Base-by-base conservation (phyloP, 1,140 invertebrate genomes). In the Tribolium madens region DNA sequence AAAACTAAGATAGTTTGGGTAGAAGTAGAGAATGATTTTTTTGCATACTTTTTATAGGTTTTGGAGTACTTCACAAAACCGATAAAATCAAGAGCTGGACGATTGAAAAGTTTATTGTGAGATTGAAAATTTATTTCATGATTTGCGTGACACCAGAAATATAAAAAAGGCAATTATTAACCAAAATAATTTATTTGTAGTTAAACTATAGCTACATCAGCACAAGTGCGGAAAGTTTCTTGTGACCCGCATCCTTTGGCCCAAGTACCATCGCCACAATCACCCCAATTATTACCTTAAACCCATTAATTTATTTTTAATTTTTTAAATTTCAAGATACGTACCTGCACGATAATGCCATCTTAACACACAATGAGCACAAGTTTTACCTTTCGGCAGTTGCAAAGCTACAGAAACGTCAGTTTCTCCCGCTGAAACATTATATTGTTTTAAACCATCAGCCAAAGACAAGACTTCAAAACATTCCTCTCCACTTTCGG, bases 181-280 rank as follows among this genome's bases (percentile, higher is more conserved):
- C 6, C 15, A 15, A 14, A 50, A 50, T 12, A 50, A 4, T 50
- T 50, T 50, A 15, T 50, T 50, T 36, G 12, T 7, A 69, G 15
- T 79, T 82, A 81, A 10, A 42, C 14, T 80, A 94, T 91, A 2
- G 87, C 79, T 48, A 94, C 88, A 84, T 94, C 93, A 0, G 92
- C 89, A 81, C 93, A 94, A 72, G 89, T 88, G 60, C 90, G 85
- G 81, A 93, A 94, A 3, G 87, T 89, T 84, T 94, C 93, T 80
- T 93, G 92, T 0, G 86, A 82, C n/a, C 91, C 91, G 79, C 91
- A 93, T 2, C 91, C 91, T 12, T 89, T 2, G 12, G 80, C 82
- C 3, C 81, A 80, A 2, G 13, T 81, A 9, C 86, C 87, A 71
- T 88, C 70, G 1, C 80, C 80, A 80, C 91, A 92, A 0, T 76